Evolutionary conservation across 2,113 vertebrate genomes (phyloP).

Genomic region (Trematocara marginatum): DNA sequence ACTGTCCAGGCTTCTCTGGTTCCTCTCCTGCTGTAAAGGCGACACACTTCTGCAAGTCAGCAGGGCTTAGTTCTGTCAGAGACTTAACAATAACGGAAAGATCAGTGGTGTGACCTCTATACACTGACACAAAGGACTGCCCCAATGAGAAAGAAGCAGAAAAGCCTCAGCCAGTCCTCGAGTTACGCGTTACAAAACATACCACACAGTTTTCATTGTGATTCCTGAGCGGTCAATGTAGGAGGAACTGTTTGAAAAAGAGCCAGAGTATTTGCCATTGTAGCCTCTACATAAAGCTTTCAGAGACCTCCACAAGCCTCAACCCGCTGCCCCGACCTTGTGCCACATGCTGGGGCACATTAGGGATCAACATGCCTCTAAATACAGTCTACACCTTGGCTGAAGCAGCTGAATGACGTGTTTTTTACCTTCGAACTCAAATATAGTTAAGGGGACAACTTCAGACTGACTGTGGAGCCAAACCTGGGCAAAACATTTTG

Average conservation of each 20-base stretch:
- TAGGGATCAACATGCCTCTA: not conserved
- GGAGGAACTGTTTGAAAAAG: not conserved
- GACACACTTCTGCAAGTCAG: not conserved
- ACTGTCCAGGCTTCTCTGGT: not conserved
- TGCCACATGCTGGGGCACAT: not conserved
- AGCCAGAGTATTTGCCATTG: not conserved
- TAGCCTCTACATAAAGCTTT: not conserved
- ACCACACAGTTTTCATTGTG: not conserved
- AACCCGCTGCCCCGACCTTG: not conserved
- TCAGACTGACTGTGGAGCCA: not conserved
- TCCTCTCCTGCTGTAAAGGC: not conserved
- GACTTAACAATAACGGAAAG: not conserved
- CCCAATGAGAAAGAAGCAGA: not conserved
- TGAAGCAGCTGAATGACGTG: not conserved
- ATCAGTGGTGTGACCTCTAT: not conserved
- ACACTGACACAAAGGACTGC: not conserved
- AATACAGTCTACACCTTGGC: not conserved
- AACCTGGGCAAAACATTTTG: fast-evolving
- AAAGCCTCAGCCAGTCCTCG: not conserved
- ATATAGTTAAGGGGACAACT: fast-evolving
- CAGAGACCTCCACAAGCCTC: not conserved
- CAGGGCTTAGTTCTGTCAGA: not conserved
- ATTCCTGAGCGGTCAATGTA: not conserved
- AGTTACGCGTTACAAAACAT: not conserved
- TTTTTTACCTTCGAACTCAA: not conserved